These are phyloP conservation scores for Limenitis camilla DNA, from an alignment of 2,888 invertebrate species.

Conservation along the genomic window DNA sequence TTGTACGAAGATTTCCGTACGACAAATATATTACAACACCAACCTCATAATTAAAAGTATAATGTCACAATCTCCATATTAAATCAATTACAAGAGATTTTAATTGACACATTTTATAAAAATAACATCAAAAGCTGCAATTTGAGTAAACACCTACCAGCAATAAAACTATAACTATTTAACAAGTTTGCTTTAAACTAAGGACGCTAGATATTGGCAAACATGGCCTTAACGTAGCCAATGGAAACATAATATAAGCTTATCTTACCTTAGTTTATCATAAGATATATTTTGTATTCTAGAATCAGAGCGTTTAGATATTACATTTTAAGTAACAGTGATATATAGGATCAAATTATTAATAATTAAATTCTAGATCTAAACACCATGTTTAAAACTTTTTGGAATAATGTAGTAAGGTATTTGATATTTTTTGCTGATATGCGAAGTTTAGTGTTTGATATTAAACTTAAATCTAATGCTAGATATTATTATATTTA, in stretches of 20 bases:
- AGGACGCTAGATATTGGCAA: slow-evolving; percentile 18
- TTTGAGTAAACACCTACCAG: background rate
- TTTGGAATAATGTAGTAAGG: too few species aligned
- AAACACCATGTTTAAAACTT: too few species aligned
- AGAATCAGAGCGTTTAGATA: background rate
- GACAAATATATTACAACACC: too few species aligned
- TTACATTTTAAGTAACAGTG: background rate
- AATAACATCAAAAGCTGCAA: background rate
- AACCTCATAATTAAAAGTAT: too few species aligned
- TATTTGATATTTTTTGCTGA: too few species aligned
- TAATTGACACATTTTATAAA: slow-evolving; percentile 9
- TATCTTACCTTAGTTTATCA: slow-evolving; percentile 14
- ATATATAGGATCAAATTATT: background rate
- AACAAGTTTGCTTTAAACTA: slow-evolving; percentile 10
- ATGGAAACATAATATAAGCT: slow-evolving; percentile 8
- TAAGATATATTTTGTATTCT: slow-evolving; percentile 12
- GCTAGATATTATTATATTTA: too few species aligned
- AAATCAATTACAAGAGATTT: background rate
- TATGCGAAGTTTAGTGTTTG: too few species aligned
- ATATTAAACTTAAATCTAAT: too few species aligned
- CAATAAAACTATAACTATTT: slow-evolving; percentile 8
- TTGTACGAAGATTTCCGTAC: too few species aligned
- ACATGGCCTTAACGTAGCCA: slow-evolving; percentile 8
- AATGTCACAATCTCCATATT: background rate
- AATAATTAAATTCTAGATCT: too few species aligned